A percentile compares a stretch with the other conserved stretches of the same genome.
These are phyloP conservation scores for Notodonta ziczac DNA, from an alignment of 2,888 invertebrate species.

Conservation along the genomic window DNA sequence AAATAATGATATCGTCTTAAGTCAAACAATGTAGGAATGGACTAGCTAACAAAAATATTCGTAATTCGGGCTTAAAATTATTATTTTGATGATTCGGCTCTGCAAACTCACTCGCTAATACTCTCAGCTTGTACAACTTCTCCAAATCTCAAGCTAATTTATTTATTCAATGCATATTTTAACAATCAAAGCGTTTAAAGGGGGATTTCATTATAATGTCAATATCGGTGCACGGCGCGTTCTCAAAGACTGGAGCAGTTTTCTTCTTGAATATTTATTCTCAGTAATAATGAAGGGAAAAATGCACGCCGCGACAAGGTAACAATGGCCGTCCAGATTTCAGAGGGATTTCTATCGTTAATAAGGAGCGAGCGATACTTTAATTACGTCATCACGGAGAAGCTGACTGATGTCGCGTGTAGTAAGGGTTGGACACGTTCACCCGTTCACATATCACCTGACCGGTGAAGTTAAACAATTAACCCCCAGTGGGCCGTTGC, in stretches of 20 bases:
- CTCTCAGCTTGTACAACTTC: slow-evolving; percentile 3
- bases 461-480: slow-evolving; percentile 67
- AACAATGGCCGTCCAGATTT: slow-evolving; percentile 56
- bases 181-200: slow-evolving; percentile 61
- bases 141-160: slow-evolving; percentile 38
- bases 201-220: slow-evolving; percentile 64
- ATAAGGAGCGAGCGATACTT: slow-evolving; percentile 43
- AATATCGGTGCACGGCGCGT: slow-evolving; percentile 54
- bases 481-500: slow-evolving; percentile 57
- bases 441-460: slow-evolving; percentile 63
- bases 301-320: slow-evolving; percentile 48
- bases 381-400: slow-evolving; percentile 48
- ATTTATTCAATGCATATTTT: slow-evolving; percentile 61
- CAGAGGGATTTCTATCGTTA: slow-evolving; percentile 43
- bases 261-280: slow-evolving; percentile 70
- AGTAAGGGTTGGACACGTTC: slow-evolving; percentile 36
- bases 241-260: slow-evolving; percentile 59
- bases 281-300: slow-evolving; percentile 57
- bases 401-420: slow-evolving; percentile 43
- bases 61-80: slow-evolving; percentile 32
- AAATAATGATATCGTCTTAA: slow-evolving; percentile 35
- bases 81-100: slow-evolving; percentile 32
- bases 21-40: slow-evolving; percentile 34
- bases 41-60: slow-evolving; percentile 38
- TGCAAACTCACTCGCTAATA: slow-evolving; percentile 33